Evolutionary conservation across 2,797 vertebrate genomes (phyloP).

Genomic region (Paratrypauchen microcephalus): DNA sequence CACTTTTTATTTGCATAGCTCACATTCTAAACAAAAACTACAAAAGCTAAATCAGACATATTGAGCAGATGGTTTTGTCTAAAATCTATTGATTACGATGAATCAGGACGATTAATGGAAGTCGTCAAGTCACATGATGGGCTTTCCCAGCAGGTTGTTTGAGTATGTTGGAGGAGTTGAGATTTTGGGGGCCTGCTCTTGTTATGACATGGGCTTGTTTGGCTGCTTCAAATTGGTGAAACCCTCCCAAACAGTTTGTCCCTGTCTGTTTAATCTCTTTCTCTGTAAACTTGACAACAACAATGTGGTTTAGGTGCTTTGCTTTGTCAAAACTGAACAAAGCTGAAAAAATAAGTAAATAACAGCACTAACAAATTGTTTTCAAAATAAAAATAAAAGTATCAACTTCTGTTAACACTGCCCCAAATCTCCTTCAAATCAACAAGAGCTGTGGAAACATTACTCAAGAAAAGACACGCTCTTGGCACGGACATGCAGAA

Average conservation of each 20-base stretch:
- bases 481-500: slow-evolving; percentile 27
- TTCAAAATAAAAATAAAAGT: slow-evolving; percentile 48
- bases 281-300: slow-evolving; percentile 61
- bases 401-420: slow-evolving; percentile 33
- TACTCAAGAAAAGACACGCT: slow-evolving; percentile 27
- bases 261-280: slow-evolving; percentile 55
- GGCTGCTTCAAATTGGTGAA: slow-evolving; percentile 72
- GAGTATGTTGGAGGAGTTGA: slow-evolving; percentile 24
- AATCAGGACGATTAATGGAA: slow-evolving; percentile 61
- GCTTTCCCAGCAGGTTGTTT: slow-evolving; percentile 30
- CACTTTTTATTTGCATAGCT: slow-evolving; percentile 67
- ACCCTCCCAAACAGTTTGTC: slow-evolving; percentile 62
- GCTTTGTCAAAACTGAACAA: slow-evolving; percentile 55
- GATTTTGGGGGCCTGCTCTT: slow-evolving; percentile 43
- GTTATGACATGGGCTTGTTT: slow-evolving; percentile 48
- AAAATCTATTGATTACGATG: slow-evolving; percentile 60
- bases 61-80: slow-evolving; percentile 51
- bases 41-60: slow-evolving; percentile 64
- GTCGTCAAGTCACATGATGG: slow-evolving; percentile 35
- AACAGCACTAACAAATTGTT: slow-evolving; percentile 60
- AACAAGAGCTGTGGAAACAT: slow-evolving; percentile 35
- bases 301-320: slow-evolving; percentile 51
- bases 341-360: slow-evolving; percentile 48
- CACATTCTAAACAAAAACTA: slow-evolving; percentile 72
- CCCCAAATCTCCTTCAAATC: slow-evolving; percentile 36